Base-by-base conservation (phyloP, 2,113 vertebrate genomes). In the Carettochelys insculpta region DNA sequence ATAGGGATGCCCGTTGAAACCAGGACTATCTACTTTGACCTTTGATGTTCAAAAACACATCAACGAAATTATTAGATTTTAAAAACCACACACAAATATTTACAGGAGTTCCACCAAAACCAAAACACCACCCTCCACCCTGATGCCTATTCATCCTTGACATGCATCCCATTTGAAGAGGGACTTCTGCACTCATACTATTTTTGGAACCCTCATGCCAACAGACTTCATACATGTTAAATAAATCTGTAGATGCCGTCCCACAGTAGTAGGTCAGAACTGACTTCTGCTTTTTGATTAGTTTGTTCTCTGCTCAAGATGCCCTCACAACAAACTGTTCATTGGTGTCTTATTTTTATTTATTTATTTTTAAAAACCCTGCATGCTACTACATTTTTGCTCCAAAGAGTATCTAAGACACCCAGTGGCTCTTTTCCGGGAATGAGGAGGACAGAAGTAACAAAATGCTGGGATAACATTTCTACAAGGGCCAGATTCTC, bases 281-380 rank as follows among this genome's bases (percentile, higher is more conserved):
- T 38, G 53, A 50, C 78, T 83, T 24, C 1, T 31, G 53, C 34
- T 86, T 92, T 89, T 92, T 47, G 86, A 80, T 89, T 83, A 94
- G 68, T 1, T 1, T 92, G 76, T 71, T 51, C 92, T 88, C 82
- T 1, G 11, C 86, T 82, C 79, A 9, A 13, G 92, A 76, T 0
- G 17, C 82, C 83, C 73, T 89, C 91, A 50, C 71, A 79, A 94
- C 91, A 93, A 96, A 86, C 79, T 85, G 76, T 86, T 90, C 87
- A 88, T 88, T 86, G n/a, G 71, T 80, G 87, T 47, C 87, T 93
- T 90, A 95, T 92, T 93, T n/a, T n/a, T n/a, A n/a, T n/a, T n/a
- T n/a, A n/a, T n/a, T n/a, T n/a, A n/a, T n/a, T n/a, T n/a, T n/a
- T 9, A 92, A 83, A 82, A 87, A 88, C 85, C 65, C 19, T 78